These are phyloP conservation scores for Chaetodon trifasciatus DNA, from an alignment of 2,797 vertebrate species.

Conservation along the genomic window DNA sequence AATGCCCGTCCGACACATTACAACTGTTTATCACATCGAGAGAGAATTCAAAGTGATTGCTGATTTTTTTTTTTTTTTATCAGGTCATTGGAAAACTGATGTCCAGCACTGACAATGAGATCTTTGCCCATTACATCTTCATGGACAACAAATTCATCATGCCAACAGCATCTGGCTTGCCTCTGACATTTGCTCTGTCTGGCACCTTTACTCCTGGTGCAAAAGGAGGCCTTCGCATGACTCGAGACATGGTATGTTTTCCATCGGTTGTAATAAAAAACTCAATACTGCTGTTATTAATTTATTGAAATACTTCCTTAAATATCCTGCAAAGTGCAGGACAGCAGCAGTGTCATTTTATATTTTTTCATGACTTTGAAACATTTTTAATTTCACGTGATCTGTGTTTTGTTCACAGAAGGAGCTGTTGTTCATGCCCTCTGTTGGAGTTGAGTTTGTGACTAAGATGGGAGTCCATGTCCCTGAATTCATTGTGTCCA, in stretches of 20 bases:
- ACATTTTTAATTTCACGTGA: neutral
- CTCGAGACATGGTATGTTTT: conserved; percentile 79
- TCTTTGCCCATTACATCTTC: conserved; percentile 95
- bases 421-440: conserved; percentile 87
- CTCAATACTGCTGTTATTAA: conserved; percentile 3
- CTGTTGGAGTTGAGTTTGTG: conserved; percentile 90
- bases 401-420: conserved; percentile 66
- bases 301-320: neutral
- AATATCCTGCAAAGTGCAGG: neutral
- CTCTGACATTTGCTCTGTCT: conserved; percentile 91
- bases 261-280: neutral
- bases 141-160: conserved; percentile 94
- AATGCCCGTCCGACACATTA: neutral
- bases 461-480: conserved; percentile 90
- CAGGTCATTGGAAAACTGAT: conserved; percentile 85
- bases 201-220: conserved; percentile 90
- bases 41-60: neutral
- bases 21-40: neutral
- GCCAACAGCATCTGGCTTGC: conserved; percentile 91
- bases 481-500: conserved; percentile 88
- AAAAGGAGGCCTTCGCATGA: conserved; percentile 83
- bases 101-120: conserved; percentile 83
- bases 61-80: conserved; percentile 19
- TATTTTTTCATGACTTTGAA: neutral
- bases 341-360: neutral